These are phyloP conservation scores for Pammene fasciana DNA, from an alignment of 2,888 invertebrate genomes.

Conservation along the genomic window DNA sequence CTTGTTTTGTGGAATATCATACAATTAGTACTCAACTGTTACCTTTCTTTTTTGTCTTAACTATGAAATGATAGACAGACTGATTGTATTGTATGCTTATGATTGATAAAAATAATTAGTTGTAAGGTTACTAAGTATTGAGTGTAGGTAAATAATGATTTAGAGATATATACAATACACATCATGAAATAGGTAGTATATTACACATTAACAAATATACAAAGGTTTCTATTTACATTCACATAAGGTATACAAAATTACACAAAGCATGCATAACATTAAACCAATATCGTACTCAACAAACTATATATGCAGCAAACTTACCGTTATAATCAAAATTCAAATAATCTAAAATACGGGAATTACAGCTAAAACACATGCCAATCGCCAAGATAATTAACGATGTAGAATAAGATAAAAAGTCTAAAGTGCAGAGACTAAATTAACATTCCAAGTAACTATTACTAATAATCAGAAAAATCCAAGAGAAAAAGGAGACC, in stretches of 20 bases:
- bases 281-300: slow-evolving; percentile 8
- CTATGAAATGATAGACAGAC: neutral
- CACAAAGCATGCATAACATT: slow-evolving; percentile 30
- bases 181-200: neutral
- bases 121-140: neutral
- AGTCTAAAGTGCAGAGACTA: slow-evolving; percentile 78
- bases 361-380: slow-evolving; percentile 57
- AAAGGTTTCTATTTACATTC: neutral
- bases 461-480: slow-evolving; percentile 69
- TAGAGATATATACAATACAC: slow-evolving; percentile 1
- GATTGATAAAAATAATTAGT: neutral
- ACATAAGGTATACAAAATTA: neutral
- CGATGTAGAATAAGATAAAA: slow-evolving; percentile 71
- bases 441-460: slow-evolving; percentile 72
- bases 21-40: neutral
- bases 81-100: neutral
- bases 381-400: slow-evolving; percentile 62
- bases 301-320: slow-evolving; percentile 44
- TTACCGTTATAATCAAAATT: slow-evolving; percentile 55
- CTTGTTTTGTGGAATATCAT: slow-evolving; percentile 3
- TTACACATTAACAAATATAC: slow-evolving; percentile 14
- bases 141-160: slow-evolving; percentile 1
- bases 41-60: neutral
- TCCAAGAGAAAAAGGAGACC: slow-evolving; percentile 71
- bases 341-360: slow-evolving; percentile 55